These are phyloP conservation scores for Scomber colias DNA, from an alignment of 2,113 vertebrate genomes.

Conservation along the genomic window DNA sequence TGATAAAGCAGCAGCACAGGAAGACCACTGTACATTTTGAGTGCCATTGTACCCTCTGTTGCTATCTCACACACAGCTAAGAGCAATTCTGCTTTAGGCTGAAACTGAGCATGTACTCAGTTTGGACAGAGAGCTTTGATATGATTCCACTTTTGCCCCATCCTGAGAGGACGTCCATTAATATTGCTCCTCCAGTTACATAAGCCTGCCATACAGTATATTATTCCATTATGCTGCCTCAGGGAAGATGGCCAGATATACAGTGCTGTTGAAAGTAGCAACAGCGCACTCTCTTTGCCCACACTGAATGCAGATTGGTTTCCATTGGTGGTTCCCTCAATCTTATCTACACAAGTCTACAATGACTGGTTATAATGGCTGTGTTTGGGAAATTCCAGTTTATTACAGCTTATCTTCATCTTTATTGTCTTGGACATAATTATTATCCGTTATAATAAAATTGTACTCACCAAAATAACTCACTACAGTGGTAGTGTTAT, in stretches of 20 bases:
- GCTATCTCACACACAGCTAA: conserved; percentile 5
- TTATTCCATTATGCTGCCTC: conserved; percentile 60
- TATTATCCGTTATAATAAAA: not conserved
- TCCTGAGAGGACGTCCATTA: conserved; percentile 71
- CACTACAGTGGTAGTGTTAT: no score
- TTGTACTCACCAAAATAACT: not conserved
- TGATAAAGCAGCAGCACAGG: conserved; percentile 4
- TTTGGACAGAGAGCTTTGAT: conserved; percentile 54
- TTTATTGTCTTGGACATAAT: not conserved
- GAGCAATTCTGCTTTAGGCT: conserved; percentile 10
- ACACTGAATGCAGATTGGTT: conserved; percentile 20
- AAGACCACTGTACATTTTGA: conserved; percentile 11
- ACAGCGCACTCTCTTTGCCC: conserved; percentile 31
- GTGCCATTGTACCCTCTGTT: conserved; percentile 1
- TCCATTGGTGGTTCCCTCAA: conserved; percentile 1
- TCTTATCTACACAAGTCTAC: not conserved
- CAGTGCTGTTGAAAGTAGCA: conserved; percentile 19
- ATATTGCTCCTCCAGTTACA: conserved; percentile 75
- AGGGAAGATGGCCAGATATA: conserved; percentile 47
- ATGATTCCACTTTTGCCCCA: conserved; percentile 53
- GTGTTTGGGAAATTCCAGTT: not conserved
- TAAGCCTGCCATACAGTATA: conserved; percentile 68
- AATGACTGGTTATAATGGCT: not conserved
- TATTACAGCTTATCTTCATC: not conserved
- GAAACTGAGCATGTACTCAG: conserved; percentile 27